Conservation (phyloP, 1,140 invertebrate genomes). For the Delia radicum region DNA sequence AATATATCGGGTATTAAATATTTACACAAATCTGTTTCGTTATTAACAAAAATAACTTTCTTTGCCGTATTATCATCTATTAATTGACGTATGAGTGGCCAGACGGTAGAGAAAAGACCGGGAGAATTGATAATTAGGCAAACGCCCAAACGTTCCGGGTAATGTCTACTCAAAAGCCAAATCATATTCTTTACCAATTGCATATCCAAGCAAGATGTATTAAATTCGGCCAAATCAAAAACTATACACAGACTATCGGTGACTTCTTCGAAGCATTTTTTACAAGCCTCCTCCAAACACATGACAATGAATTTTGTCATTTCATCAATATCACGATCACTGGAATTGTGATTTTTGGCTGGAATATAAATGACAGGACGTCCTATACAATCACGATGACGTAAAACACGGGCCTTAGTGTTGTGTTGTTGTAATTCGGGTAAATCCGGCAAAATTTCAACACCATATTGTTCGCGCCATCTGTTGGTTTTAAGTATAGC, state of each 20-base stretch:
- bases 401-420: constrained; percentile 66
- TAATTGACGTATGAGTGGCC: constrained; percentile 72
- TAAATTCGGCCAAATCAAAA: constrained; percentile 73
- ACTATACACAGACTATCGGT: constrained; percentile 77
- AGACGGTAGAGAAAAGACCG: constrained; percentile 70
- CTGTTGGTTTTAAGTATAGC: constrained; percentile 76
- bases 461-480: constrained; percentile 72
- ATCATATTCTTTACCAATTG: constrained; percentile 75
- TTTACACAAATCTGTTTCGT: constrained; percentile 68
- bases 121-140: constrained; percentile 73
- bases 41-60: constrained; percentile 71
- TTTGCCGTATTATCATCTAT: constrained; percentile 75
- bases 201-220: constrained; percentile 73
- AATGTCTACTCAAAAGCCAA: constrained; percentile 72
- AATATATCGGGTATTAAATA: constrained; percentile 76
- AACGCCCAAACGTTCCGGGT: constrained; percentile 73
- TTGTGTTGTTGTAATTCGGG: constrained; percentile 62
- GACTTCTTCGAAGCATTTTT: constrained; percentile 75
- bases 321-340: constrained; percentile 71
- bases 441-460: constrained; percentile 59
- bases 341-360: constrained; percentile 72
- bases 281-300: constrained; percentile 73
- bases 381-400: constrained; percentile 69
- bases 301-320: constrained; percentile 75
- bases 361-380: constrained; percentile 75